Evolutionary conservation across 2,797 vertebrate species (phyloP), one percentile per base, ranked within the genome.

Genomic region (Ambastaia sidthimunki): DNA sequence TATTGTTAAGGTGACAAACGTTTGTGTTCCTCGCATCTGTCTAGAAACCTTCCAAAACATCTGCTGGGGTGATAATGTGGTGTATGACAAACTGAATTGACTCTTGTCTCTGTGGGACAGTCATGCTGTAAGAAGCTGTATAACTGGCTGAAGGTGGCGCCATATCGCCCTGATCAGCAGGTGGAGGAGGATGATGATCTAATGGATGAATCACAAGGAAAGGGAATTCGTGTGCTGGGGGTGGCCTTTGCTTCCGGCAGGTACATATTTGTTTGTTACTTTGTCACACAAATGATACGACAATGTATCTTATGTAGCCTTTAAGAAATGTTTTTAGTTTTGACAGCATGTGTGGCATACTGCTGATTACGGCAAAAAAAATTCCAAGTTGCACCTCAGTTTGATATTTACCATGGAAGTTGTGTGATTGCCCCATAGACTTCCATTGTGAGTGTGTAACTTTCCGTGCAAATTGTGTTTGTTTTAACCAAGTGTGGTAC

Each of bases 141-240:
- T 89, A 98, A 98, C 92, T 99, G 97, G 96, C 92, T 99, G 12
- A 99, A 98, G 74, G 97, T 99, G 81, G 93, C 97, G 18, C 94
- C 98, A 0, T 99, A 98, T 89, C 94, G 97, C 21, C 98, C 98
- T 0, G 98, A 99, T 89, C 98, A 98, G 82, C 97, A 99, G 85
- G 95, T 97, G 28, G 98, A 99, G 81, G 98, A 99, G 87, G 98
- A 99, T 0, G 98, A 99, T 12, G 98, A 99, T 86, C 95, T 99
- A 71, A 98, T 99, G 97, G 98, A 99, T 82, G 98, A 99, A 80
- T 95, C 90, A 84, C 98, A 97, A 88, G 96, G 96, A 47, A 99
- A 99, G 85, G 98, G 98, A 77, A 97, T 99, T 83, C 91, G 97
- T 0, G 98, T 99, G 66, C 88, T 99, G 7, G 98, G 98, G 83